Conservation (phyloP, 2,888 invertebrate species). For the Odontothrips loti region DNA sequence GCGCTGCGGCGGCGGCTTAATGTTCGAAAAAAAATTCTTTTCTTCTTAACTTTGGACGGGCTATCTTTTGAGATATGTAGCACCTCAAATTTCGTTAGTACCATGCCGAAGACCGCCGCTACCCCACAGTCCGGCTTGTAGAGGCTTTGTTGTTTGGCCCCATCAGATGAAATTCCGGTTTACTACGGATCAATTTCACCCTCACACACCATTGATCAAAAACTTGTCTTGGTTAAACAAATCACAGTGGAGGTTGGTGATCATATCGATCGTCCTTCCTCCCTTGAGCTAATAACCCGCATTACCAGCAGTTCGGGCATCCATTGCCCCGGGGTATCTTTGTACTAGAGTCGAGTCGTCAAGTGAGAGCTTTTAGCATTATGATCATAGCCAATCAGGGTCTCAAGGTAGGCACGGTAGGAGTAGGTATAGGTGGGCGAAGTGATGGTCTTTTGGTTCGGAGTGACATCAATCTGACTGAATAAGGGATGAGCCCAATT, state of each 20-base stretch:
- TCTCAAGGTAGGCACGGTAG: constrained; percentile 40
- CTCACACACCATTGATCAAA: too few relatives aligned
- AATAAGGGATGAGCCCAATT: too few relatives aligned
- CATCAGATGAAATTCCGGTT: constrained; percentile 37
- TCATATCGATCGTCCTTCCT: constrained; percentile 31
- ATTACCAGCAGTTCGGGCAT: not conserved
- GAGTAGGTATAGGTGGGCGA: constrained; percentile 39
- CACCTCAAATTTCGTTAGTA: too few relatives aligned
- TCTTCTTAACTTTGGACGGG: too few relatives aligned
- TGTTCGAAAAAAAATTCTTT: too few relatives aligned
- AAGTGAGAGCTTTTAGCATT: constrained; percentile 38
- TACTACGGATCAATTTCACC: too few relatives aligned
- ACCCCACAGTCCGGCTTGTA: constrained; percentile 37
- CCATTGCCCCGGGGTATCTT: constrained; percentile 35
- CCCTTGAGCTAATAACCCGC: constrained; percentile 26
- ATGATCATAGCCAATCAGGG: constrained; percentile 37
- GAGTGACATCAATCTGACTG: constrained; percentile 39
- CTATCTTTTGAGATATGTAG: too few relatives aligned
- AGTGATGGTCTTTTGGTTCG: constrained; percentile 41
- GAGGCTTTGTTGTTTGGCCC: constrained; percentile 22
- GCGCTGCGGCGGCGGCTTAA: too few relatives aligned
- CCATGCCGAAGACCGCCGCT: too few relatives aligned
- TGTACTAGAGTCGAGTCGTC: constrained; percentile 35
- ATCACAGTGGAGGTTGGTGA: too few relatives aligned
- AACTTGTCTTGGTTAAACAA: too few relatives aligned